A percentile compares a stretch with the other conserved stretches of the same genome.
Evolutionary conservation across 2,797 vertebrate species (phyloP).

Genomic region (Tapirus indicus): DNA sequence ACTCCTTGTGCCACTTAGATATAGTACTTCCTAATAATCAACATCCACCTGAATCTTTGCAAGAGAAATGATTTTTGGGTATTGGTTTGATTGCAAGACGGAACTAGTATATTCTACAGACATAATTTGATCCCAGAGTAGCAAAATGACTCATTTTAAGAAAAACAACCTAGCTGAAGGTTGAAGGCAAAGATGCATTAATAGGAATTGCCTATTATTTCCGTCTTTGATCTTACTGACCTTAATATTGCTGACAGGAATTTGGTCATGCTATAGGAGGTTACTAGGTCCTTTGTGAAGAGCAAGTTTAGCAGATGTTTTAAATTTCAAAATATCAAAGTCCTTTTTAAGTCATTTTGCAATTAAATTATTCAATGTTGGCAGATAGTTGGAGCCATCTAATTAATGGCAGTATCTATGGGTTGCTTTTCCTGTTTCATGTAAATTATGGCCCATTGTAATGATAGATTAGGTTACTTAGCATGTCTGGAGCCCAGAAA

Average conservation of each 20-base stretch:
- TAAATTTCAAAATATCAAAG: constrained; percentile 14
- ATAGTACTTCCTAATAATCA: neutral
- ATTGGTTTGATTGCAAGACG: neutral
- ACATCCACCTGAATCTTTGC: neutral
- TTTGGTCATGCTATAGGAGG: neutral
- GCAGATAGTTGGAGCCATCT: neutral
- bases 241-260: neutral
- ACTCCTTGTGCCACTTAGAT: neutral
- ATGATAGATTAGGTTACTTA: constrained; percentile 31
- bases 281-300: neutral
- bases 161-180: neutral
- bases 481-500: constrained; percentile 11
- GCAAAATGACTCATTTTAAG: constrained; percentile 9
- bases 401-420: neutral
- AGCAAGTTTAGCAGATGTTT: neutral
- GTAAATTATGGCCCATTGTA: constrained; percentile 49
- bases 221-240: constrained; percentile 36
- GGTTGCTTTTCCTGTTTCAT: neutral
- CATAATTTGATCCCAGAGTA: neutral
- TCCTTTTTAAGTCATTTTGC: constrained; percentile 52
- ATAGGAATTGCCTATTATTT: neutral
- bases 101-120: neutral
- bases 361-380: constrained; percentile 33
- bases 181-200: neutral
- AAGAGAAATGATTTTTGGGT: neutral